These are phyloP conservation scores for Setipinna tenuifilis DNA, from an alignment of 2,797 vertebrate species.

Conservation along the genomic window DNA sequence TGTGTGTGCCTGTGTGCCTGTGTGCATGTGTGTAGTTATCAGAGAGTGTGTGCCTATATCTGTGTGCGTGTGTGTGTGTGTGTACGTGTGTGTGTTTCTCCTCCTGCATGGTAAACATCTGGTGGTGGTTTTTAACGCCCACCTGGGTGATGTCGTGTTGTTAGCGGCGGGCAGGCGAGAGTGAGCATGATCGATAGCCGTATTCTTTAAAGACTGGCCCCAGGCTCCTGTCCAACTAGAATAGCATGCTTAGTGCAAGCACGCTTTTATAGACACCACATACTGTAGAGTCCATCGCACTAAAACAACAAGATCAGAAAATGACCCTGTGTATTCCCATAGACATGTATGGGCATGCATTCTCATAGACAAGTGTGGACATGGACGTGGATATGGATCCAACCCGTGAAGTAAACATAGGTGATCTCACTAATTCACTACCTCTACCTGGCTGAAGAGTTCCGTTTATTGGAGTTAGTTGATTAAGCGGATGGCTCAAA, in stretches of 20 bases:
- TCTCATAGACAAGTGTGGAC: too few species aligned
- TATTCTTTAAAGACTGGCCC: not conserved
- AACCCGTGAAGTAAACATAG: too few species aligned
- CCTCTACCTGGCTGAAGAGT: too few species aligned
- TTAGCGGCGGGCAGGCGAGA: not conserved
- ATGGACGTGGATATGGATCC: too few species aligned
- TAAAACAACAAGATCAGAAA: not conserved
- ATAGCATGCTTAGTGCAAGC: not conserved
- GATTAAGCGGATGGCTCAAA: too few species aligned
- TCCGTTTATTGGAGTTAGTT: too few species aligned
- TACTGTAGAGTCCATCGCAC: not conserved
- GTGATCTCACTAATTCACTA: too few species aligned
- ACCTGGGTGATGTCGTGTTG: slow-evolving; percentile 5
- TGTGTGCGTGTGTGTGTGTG: not conserved
- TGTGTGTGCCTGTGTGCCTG: not conserved
- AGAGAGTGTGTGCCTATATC: not conserved
- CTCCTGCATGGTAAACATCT: slow-evolving; percentile 24
- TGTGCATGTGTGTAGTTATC: not conserved
- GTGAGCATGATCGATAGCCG: not conserved
- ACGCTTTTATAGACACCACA: not conserved
- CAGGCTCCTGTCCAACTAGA: not conserved
- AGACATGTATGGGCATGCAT: too few species aligned
- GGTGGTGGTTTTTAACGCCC: not conserved
- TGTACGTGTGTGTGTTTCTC: not conserved
- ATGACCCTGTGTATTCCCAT: too few species aligned